These are phyloP conservation scores for Lethocerus indicus DNA, from an alignment of 1,140 invertebrate genomes.

Conservation along the genomic window DNA sequence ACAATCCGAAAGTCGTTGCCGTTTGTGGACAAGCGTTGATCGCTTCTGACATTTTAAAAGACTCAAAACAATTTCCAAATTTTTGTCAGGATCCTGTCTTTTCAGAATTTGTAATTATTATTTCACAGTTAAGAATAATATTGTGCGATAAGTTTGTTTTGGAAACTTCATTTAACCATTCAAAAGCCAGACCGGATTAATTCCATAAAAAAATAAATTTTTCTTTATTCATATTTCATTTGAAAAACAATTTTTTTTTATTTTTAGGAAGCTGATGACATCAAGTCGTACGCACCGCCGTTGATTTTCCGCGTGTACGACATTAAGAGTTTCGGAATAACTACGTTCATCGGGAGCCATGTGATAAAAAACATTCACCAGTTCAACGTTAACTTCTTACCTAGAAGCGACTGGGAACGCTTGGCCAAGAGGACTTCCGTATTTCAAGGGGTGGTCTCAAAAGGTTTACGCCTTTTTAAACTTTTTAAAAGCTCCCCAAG, in stretches of 20 bases:
- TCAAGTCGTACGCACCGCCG: constrained; percentile 1
- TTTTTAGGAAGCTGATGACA: constrained; percentile 1
- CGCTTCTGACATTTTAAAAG: not conserved
- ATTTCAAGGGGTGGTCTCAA: no score
- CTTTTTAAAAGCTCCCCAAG: no score
- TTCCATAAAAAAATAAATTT: not conserved
- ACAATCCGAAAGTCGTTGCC: not conserved
- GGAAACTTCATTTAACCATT: no score
- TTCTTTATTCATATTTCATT: not conserved
- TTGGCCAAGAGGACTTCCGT: no score
- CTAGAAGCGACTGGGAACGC: no score
- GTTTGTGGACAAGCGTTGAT: not conserved
- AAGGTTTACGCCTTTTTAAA: no score
- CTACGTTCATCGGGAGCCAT: constrained; percentile 1
- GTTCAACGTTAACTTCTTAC: not conserved
- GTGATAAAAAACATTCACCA: constrained; percentile 4
- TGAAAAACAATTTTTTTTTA: not conserved
- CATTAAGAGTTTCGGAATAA: not conserved
- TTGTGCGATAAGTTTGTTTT: not conserved
- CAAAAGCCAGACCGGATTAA: no score
- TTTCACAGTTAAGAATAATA: not conserved
- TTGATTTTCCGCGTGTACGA: constrained; percentile 4
- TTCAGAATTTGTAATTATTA: not conserved
- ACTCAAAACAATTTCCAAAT: not conserved
- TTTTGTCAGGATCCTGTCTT: not conserved